Base-by-base conservation (phyloP, 2,113 vertebrate species). In the Oryzias javanicus region DNA sequence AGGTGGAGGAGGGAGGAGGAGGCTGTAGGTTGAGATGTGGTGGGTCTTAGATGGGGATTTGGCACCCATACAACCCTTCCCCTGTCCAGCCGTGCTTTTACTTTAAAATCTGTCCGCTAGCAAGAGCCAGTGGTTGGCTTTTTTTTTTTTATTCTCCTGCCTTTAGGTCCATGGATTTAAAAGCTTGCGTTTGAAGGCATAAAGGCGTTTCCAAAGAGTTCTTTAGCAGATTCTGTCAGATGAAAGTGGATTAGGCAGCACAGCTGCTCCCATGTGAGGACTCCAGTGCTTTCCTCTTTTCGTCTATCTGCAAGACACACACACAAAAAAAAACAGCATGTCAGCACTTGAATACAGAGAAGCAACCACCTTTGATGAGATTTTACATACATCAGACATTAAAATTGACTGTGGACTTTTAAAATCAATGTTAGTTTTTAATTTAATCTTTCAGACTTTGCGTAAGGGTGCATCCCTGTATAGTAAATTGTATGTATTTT, bases 41-140 rank as follows among this genome's bases (percentile, higher is more conserved):
- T 35, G 41, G 49, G 78, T 70, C 67, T 74, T 55, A 62, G 79
- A 53, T 17, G 63, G 67, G 70, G 69, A 80, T 79, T 69, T 80
- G 86, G 88, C 75, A 68, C 83, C 86, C 86, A 87, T 87, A 68
- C 72, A 87, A 78, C 67, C 67, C 74, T 70, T 55, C 61, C 65
- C 65, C 67, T 73, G 60, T 56, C 47, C 64, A 58, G 76, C 45
- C 46, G 70, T 62, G 50, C 44, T 79, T 70, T 63, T 51, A 65
- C 60, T 70, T 78, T 35, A 55, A 69, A 72, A 75, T 75, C 73
- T 41, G 67, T 72, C 60, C 57, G 53, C 67, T 76, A 42, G 56
- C 50, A 20, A 52, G 56, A 66, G 69, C 78, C 78, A 64, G 60
- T 1, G 20, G 71, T 64, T 58, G 76, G 70, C 71, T 68, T 78